Base-by-base conservation (phyloP, 1,140 invertebrate genomes). In the Ceratina calcarata region DNA sequence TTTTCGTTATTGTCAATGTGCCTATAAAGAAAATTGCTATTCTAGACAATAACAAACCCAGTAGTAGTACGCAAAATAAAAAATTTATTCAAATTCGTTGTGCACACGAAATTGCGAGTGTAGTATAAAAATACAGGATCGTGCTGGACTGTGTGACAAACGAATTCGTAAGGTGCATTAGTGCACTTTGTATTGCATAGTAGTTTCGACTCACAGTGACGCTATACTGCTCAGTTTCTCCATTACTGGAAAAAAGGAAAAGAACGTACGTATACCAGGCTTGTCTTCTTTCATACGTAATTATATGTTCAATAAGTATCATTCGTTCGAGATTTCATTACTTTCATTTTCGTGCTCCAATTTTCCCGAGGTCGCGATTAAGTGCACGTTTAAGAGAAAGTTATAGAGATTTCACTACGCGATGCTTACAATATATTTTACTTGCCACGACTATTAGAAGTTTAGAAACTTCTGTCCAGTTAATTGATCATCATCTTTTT, bases 171-270 rank as follows among this genome's bases (percentile, higher is more conserved):
- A 55, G 16, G 65, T 62, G 37, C 15, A 12, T 7, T 57, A 1
- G 15, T n/a, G n/a, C 55, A 10, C 37, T 20, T 20, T 81, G 53
- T 58, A 24, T 55, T 24, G 64, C 37, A 51, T 45, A 37, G 27
- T n/a, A 69, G 72, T 73, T 65, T 62, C 80, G 73, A 90, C 89
- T 90, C 81, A 90, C 89, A 90, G 49, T 68, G 87, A 90, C 10
- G 89, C 84, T 67, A 89, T 88, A 61, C 86, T 89, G 86, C 81
- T 90, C 22, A 88, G 67, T 74, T 81, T 84, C 32, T 88, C 83
- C 57, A 76, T 68, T 61, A 77, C 89, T 90, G 82, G 37, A 89
- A 89, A 72, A 82, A 0, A 57, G 1, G 22, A 32, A 27, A 3
- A 78, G 70, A 62, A 18, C 22, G 15, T 6, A 7, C 20, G 27